phyloP scores from a whole-genome alignment of 1,140 invertebrate genomes.

The Daktulosphaira vitifoliae region DNA sequence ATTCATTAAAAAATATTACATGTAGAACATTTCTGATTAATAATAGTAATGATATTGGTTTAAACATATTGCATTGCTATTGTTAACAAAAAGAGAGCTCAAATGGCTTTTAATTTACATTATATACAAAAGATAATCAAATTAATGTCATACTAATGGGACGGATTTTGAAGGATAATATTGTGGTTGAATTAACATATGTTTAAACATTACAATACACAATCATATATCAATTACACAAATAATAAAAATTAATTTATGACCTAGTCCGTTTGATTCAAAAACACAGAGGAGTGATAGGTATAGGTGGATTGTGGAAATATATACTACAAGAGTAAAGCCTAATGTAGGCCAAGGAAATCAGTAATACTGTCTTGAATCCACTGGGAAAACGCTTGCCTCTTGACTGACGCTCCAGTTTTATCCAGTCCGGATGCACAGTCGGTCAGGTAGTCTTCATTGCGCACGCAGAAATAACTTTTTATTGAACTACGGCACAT shows the following conservation, averaged over 20 bases:
- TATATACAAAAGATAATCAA: too few species aligned
- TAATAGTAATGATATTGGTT: not conserved
- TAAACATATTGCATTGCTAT: not conserved
- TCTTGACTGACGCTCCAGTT: conserved; percentile 34
- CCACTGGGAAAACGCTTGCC: conserved; percentile 46
- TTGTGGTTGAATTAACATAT: too few species aligned
- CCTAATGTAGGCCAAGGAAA: conserved; percentile 52
- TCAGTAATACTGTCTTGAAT: conserved; percentile 55
- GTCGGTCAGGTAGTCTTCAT: conserved; percentile 62
- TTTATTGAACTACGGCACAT: conserved; percentile 71
- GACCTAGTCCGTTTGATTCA: not conserved
- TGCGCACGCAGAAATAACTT: conserved; percentile 68
- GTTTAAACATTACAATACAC: not conserved
- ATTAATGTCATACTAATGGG: too few species aligned
- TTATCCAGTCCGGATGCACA: conserved; percentile 34
- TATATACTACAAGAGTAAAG: not conserved
- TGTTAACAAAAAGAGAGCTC: not conserved
- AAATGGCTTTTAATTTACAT: too few species aligned
- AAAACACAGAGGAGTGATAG: too few species aligned
- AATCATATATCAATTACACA: too few species aligned
- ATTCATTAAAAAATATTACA: not conserved
- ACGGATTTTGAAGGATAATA: too few species aligned
- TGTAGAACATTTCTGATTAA: not conserved
- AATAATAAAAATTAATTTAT: not conserved
- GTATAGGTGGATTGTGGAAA: not conserved